Evolutionary conservation across 2,113 vertebrate genomes (phyloP).

Genomic region (Mirounga angustirostris): DNA sequence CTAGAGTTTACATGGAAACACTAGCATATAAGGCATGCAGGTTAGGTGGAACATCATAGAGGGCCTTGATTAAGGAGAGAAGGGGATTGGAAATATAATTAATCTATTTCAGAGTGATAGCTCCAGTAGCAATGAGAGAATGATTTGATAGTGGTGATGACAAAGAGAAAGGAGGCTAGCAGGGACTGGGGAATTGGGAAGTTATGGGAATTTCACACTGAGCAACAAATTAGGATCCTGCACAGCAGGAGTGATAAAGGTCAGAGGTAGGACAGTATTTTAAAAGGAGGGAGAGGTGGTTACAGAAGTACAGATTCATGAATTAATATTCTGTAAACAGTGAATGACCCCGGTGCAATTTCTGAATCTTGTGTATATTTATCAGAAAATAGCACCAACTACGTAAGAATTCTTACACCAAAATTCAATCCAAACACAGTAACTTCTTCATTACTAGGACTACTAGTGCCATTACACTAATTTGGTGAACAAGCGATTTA

Average conservation of each 20-base stretch:
- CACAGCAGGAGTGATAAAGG: neutral
- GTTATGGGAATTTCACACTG: neutral
- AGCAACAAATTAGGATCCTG: neutral
- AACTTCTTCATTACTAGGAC: neutral
- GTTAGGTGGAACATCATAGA: fast-evolving
- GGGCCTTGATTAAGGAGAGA: neutral
- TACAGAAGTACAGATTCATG: neutral
- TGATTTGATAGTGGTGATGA: neutral
- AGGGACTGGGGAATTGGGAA: fast-evolving
- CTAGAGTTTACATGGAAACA: neutral
- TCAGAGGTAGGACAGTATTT: neutral
- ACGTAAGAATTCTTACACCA: neutral
- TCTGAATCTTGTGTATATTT: neutral
- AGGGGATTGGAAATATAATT: neutral
- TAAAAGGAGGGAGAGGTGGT: neutral
- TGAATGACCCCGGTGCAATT: neutral
- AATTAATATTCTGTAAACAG: neutral
- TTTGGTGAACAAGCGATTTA: neutral
- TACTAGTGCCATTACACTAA: neutral
- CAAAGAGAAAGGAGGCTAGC: neutral
- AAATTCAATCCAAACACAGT: neutral
- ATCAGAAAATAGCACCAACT: neutral
- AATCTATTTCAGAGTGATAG: neutral
- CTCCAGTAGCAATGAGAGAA: too few relatives aligned
- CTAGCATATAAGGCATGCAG: neutral